Percentiles rank a stretch among this genome's conserved stretches.
Evolutionary conservation across 2,113 vertebrate species (phyloP).

Genomic region (Malurus elegans): DNA sequence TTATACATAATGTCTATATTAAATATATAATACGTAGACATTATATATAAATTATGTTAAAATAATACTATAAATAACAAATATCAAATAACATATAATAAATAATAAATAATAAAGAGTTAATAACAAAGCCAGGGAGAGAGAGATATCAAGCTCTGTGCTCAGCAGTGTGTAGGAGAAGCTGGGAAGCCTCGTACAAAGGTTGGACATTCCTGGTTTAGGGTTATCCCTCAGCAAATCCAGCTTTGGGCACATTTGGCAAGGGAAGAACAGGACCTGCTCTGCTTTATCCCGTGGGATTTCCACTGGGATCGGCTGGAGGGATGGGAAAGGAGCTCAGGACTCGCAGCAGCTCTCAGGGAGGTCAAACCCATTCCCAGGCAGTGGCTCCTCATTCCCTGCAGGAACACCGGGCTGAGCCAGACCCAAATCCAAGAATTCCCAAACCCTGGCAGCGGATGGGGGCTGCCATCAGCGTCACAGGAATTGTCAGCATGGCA

Average conservation of each 20-base stretch:
- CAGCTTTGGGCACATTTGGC: background rate
- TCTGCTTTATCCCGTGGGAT: background rate
- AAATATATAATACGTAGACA: no score
- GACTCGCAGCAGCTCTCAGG: background rate
- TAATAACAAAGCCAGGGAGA: background rate
- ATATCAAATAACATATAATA: no score
- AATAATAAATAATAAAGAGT: no score
- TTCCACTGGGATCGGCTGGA: background rate
- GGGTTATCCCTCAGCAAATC: background rate
- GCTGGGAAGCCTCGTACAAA: background rate
- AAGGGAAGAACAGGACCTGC: background rate
- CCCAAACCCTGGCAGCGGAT: background rate
- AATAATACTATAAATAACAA: no score
- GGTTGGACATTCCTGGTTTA: background rate
- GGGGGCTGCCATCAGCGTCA: background rate
- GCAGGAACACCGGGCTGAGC: background rate
- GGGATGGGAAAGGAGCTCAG: background rate
- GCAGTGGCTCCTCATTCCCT: background rate
- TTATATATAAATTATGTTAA: no score
- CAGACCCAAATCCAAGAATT: background rate
- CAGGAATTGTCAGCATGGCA: fast-evolving
- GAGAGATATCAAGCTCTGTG: background rate
- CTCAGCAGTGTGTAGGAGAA: background rate
- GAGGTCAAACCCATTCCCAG: background rate
- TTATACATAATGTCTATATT: no score